A percentile compares a stretch with the other conserved stretches of the same genome.
These are phyloP conservation scores for Theocolax elegans DNA, from an alignment of 1,140 invertebrate genomes.

Conservation along the genomic window DNA sequence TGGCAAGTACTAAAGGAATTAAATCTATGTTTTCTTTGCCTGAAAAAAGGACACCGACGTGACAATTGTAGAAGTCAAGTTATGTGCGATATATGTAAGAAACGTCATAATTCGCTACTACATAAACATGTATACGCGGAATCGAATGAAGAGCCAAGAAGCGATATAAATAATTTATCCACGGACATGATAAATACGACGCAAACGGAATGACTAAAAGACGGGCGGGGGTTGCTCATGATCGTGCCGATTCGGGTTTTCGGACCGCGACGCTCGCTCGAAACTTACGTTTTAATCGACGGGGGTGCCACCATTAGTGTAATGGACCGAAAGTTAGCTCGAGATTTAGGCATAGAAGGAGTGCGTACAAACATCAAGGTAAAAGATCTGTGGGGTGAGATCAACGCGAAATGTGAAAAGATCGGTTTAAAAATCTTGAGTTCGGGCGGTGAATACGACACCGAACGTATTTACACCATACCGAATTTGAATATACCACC, in stretches of 20 bases:
- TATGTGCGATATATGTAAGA: background rate
- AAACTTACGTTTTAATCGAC: background rate
- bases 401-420: background rate
- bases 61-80: background rate
- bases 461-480: background rate
- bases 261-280: too few relatives aligned
- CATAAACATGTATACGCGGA: background rate
- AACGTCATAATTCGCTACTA: conserved; percentile 1
- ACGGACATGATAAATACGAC: too few relatives aligned
- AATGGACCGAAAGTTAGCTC: too few relatives aligned
- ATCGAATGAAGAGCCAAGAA: too few relatives aligned
- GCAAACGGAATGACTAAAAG: background rate
- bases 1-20: background rate
- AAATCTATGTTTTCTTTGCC: conserved; percentile 8
- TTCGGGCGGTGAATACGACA: background rate
- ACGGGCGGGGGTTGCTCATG: background rate
- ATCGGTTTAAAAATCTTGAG: background rate
- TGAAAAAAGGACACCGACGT: background rate
- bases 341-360: too few relatives aligned
- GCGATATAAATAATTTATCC: too few relatives aligned
- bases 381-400: background rate
- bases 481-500: background rate
- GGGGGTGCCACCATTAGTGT: too few relatives aligned
- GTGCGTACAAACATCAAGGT: background rate
- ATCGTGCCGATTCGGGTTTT: too few relatives aligned